phyloP scores from a whole-genome alignment of 2,113 vertebrate genomes.

The Epinephelus lanceolatus region DNA sequence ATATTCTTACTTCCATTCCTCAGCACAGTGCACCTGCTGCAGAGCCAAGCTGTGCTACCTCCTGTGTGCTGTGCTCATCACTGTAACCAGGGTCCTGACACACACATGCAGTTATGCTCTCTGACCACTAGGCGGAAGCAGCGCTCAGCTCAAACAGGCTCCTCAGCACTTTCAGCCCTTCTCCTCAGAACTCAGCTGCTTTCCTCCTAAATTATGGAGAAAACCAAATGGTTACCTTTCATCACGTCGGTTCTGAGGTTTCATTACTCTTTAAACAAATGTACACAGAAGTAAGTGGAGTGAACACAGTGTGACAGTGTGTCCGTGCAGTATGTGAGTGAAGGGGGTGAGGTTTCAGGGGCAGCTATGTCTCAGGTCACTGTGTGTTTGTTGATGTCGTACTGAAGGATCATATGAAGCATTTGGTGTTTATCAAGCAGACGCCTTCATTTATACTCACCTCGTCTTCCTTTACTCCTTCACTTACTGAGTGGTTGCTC shows the following conservation, averaged over 20 bases:
- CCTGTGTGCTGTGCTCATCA: neutral
- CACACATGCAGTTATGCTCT: slow-evolving; percentile 26
- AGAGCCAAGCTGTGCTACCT: neutral
- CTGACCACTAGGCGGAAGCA: slow-evolving; percentile 46
- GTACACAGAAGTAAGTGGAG: slow-evolving; percentile 24
- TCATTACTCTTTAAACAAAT: slow-evolving; percentile 41
- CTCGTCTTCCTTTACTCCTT: neutral
- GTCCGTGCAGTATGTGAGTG: neutral
- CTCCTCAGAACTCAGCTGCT: neutral
- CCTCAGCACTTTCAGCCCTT: neutral
- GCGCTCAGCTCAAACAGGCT: slow-evolving; percentile 6
- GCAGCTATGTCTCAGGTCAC: slow-evolving; percentile 20
- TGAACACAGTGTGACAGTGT: slow-evolving; percentile 27
- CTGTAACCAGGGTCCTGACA: neutral
- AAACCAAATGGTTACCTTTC: slow-evolving; percentile 47
- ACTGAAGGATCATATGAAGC: neutral
- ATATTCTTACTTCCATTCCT: neutral
- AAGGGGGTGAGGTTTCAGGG: neutral
- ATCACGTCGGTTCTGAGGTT: slow-evolving; percentile 48
- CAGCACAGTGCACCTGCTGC: neutral
- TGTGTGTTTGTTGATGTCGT: slow-evolving; percentile 27
- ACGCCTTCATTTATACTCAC: neutral
- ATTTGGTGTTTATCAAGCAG: slow-evolving; percentile 6
- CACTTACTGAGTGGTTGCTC: neutral
- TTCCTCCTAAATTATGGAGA: slow-evolving; percentile 12